Evolutionary conservation across 2,113 vertebrate species (phyloP), one percentile per base, ranked within the genome.

Genomic region (Rafetus swinhoei): DNA sequence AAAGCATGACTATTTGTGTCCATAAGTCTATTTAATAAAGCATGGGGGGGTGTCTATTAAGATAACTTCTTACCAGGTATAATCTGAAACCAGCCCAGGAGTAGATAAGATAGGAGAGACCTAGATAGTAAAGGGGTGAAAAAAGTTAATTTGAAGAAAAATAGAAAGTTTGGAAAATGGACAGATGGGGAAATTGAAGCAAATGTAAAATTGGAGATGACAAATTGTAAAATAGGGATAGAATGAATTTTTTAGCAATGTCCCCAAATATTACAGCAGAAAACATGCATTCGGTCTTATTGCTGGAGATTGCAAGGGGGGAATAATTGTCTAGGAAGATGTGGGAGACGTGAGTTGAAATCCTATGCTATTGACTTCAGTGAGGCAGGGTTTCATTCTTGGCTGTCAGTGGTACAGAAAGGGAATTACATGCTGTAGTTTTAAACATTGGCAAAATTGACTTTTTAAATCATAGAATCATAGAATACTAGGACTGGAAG

Each of bases 251-350:
- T 82, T 55, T 53, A 81, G 55, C 5, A 25, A 1, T 81, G 62
- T 32, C 0, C 39, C 22, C 65, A 6, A 77, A 79, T 85, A 29
- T 45, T 54, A 72, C 29, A 59, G 62, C 69, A 53, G 1, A 50
- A 72, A 0, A 0, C 86, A 88, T 82, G 60, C 13, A 14, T 54
- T 54, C 3, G 53, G 74, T 88, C 12, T 6, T 10, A 10, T 0
- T 0, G 6, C 12, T 45, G 32, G 56, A 79, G 76, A 39, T 50
- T n/a, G 88, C 80, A 39, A 1, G 21, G 80, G 15, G 6, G 25
- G 85, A 86, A 15, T 7, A 6, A 57, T 91, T 83, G 53, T 7
- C 39, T n/a, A 81, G 76, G 59, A 86, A 82, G 32, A 87, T 52
- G 2, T 60, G 10, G 0, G 5, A 22, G n/a, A 21, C 21, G 11